These are phyloP conservation scores for Centropus unirufus DNA, from an alignment of 2,113 vertebrate genomes.

Conservation along the genomic window DNA sequence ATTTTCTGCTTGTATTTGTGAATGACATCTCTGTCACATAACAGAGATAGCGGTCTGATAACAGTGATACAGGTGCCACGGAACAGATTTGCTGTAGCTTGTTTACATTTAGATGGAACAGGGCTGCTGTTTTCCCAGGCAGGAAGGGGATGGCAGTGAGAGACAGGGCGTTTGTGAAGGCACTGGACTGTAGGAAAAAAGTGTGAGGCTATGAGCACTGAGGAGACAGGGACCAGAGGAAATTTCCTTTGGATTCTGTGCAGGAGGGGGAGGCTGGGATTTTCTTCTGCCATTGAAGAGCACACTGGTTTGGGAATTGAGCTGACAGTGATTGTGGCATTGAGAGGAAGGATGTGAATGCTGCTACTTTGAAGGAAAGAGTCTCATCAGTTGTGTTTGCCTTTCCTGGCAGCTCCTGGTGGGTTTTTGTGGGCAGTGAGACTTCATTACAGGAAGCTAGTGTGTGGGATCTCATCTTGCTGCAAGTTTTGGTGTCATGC, in stretches of 20 bases:
- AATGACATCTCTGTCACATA: neutral
- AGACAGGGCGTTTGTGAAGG: neutral
- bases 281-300: neutral
- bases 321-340: neutral
- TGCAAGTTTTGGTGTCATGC: fast-evolving
- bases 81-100: neutral
- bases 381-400: neutral
- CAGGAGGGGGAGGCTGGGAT: neutral
- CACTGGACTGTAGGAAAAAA: neutral
- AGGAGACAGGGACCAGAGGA: neutral
- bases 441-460: neutral
- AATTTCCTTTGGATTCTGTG: neutral
- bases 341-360: neutral
- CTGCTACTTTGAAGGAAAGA: neutral
- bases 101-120: neutral
- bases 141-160: neutral
- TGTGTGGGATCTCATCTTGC: neutral
- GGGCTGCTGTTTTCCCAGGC: neutral
- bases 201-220: neutral
- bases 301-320: neutral
- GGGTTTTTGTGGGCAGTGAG: neutral
- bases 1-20: neutral
- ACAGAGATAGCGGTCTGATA: neutral
- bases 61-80: neutral
- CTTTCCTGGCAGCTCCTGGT: neutral